Evolutionary conservation across 2,113 vertebrate genomes (phyloP).

Genomic region (Origma solitaria): DNA sequence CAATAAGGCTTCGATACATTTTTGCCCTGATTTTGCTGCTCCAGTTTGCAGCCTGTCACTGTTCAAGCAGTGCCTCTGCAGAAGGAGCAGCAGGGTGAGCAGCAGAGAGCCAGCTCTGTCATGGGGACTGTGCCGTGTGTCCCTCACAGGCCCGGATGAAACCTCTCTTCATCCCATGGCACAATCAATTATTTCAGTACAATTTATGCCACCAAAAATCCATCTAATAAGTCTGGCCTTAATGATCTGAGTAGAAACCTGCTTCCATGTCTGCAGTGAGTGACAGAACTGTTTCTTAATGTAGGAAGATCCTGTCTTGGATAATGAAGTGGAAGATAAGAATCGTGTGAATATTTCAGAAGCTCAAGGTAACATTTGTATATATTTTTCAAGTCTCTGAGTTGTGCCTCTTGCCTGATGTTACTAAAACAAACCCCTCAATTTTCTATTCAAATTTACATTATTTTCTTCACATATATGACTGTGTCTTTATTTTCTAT

Average conservation of each 20-base stretch:
- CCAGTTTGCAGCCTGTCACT: background rate
- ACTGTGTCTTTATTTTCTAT: background rate
- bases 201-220: background rate
- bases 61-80: no score
- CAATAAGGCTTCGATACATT: accelerated
- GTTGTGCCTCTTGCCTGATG: background rate
- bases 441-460: background rate
- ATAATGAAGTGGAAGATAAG: conserved; percentile 2
- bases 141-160: background rate
- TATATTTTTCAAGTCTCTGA: background rate
- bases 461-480: background rate
- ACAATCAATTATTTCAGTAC: background rate
- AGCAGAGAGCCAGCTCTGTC: background rate
- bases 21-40: background rate
- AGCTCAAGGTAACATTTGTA: conserved; percentile 55
- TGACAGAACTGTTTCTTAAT: background rate
- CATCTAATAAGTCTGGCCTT: background rate
- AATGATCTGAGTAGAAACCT: background rate
- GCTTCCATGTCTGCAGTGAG: background rate
- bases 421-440: background rate
- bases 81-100: background rate
- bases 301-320: conserved; percentile 57
- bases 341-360: background rate
- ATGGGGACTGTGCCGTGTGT: background rate
- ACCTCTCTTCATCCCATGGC: accelerated